phyloP scores from a whole-genome alignment of 2,797 vertebrate genomes.

The Poeciliopsis gracilis region DNA sequence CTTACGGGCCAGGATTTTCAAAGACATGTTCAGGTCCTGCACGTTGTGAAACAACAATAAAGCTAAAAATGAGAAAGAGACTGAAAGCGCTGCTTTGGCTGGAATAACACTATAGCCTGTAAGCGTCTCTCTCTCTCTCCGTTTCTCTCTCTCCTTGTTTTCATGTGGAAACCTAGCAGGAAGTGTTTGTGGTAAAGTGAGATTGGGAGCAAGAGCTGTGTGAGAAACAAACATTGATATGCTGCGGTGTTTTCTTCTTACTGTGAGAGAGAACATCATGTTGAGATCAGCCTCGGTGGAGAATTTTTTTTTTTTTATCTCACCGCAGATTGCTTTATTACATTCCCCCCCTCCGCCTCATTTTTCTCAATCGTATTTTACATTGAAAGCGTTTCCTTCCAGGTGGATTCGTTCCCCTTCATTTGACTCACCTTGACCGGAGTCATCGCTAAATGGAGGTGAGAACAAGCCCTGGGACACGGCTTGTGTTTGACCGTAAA shows the following conservation, averaged over 20 bases:
- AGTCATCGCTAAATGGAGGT: background rate
- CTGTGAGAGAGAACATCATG: conserved; percentile 18
- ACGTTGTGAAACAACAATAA: conserved; percentile 29
- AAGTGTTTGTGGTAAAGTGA: conserved; percentile 69
- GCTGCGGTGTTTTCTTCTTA: conserved; percentile 50
- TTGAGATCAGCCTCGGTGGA: conserved; percentile 14
- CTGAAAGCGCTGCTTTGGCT: conserved; percentile 44
- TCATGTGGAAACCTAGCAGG: conserved; percentile 57
- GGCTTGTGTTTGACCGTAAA: conserved; percentile 11
- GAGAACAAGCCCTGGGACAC: background rate
- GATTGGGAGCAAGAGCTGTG: conserved; percentile 48
- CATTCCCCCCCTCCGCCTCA: background rate
- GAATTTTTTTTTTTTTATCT: conserved; percentile 6
- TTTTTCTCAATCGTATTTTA: conserved; percentile 17
- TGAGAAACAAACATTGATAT: conserved; percentile 50
- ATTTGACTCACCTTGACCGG: background rate
- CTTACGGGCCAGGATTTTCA: conserved; percentile 31
- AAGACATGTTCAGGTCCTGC: conserved; percentile 12
- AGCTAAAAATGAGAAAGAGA: conserved; percentile 5
- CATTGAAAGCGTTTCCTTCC: background rate
- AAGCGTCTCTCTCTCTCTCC: conserved; percentile 16
- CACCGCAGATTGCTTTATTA: background rate
- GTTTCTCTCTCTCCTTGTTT: conserved; percentile 47
- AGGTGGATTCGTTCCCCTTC: background rate
- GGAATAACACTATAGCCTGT: conserved; percentile 52